Conservation (phyloP, 2,113 vertebrate species). For the Eclectus roratus region DNA sequence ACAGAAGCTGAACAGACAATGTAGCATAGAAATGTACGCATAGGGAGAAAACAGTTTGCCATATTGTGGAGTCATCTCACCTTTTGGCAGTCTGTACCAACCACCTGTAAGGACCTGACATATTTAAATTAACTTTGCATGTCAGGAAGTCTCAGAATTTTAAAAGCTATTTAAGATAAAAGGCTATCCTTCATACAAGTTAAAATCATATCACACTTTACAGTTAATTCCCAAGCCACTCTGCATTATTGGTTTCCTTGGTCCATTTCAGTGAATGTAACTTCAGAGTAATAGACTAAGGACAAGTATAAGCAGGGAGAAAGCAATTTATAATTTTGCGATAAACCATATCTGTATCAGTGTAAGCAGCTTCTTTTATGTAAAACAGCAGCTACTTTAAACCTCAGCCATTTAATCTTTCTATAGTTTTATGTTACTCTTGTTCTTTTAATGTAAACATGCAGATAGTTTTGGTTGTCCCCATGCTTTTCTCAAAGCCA, state of each 20-base stretch:
- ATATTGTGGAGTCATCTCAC: background rate
- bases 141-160: background rate
- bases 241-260: background rate
- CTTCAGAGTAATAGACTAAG: background rate
- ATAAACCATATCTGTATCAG: background rate
- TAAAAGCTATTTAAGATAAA: background rate
- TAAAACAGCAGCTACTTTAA: background rate
- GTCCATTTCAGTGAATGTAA: background rate
- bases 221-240: background rate
- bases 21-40: background rate
- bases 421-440: background rate
- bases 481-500: background rate
- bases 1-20: background rate
- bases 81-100: background rate
- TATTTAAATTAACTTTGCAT: background rate
- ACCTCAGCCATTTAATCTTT: background rate
- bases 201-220: background rate
- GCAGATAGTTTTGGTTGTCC: background rate
- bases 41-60: background rate
- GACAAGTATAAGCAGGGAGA: background rate
- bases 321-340: background rate
- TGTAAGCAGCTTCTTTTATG: background rate
- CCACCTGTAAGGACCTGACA: background rate
- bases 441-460: background rate
- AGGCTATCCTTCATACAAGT: background rate